These are phyloP conservation scores for Scelioninae gen. 1 DNA, from an alignment of 2,888 invertebrate genomes.

Conservation along the genomic window DNA sequence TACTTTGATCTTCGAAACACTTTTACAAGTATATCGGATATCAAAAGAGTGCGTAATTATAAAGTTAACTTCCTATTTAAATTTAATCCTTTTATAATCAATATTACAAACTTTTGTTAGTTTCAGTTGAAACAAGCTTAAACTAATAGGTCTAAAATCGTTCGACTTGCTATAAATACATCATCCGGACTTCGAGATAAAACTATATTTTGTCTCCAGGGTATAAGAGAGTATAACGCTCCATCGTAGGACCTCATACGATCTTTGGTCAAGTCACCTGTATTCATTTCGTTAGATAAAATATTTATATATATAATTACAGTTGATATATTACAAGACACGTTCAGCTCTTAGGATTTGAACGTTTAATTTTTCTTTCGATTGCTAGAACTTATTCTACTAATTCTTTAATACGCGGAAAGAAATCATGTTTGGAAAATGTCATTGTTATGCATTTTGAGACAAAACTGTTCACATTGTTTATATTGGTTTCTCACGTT, in stretches of 20 bases:
- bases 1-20: too few species aligned
- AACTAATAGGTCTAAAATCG: constrained; percentile 60
- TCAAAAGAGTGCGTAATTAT: constrained; percentile 18
- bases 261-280: constrained; percentile 36
- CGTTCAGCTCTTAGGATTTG: too few species aligned
- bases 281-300: constrained; percentile 30
- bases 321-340: constrained; percentile 8
- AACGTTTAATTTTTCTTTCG: too few species aligned
- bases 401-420: too few species aligned
- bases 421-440: too few species aligned
- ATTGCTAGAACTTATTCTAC: too few species aligned
- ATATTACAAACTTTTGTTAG: constrained; percentile 39
- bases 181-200: constrained; percentile 55
- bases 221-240: constrained; percentile 27
- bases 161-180: constrained; percentile 60
- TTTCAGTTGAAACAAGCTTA: constrained; percentile 50
- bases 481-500: too few species aligned
- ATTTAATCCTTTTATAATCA: constrained; percentile 45
- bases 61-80: constrained; percentile 34
- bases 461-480: too few species aligned
- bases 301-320: constrained; percentile 34
- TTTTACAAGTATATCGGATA: constrained; percentile 20
- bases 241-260: constrained; percentile 25
- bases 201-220: constrained; percentile 59
- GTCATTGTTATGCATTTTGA: too few species aligned